phyloP scores from a whole-genome alignment of 2,888 invertebrate genomes.

The Tortrix viridana region DNA sequence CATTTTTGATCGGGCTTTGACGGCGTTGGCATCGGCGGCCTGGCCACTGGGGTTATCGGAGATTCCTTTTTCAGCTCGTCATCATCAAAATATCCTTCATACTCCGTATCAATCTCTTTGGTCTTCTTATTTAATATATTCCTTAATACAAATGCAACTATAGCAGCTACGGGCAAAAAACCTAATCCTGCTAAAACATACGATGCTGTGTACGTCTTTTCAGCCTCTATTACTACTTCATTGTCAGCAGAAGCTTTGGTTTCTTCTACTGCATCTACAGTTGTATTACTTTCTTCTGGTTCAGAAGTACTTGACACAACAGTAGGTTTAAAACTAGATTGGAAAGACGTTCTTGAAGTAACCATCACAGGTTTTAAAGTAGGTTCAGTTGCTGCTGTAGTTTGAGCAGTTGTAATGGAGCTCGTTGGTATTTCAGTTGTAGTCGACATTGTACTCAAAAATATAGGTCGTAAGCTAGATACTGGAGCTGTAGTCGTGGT shows the following conservation, averaged over 20 bases:
- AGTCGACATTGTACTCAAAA: slow-evolving; percentile 41
- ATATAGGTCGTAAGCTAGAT: slow-evolving; percentile 39
- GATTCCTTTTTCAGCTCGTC: slow-evolving; percentile 80
- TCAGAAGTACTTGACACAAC: slow-evolving; percentile 51
- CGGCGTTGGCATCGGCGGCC: slow-evolving; percentile 81
- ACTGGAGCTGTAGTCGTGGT: slow-evolving; percentile 57
- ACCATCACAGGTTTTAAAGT: slow-evolving; percentile 63
- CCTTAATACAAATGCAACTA: slow-evolving; percentile 82
- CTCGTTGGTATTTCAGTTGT: slow-evolving; percentile 45
- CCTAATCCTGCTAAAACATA: slow-evolving; percentile 86
- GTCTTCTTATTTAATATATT: slow-evolving; percentile 82
- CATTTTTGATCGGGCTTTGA: slow-evolving; percentile 85
- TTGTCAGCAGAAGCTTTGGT: slow-evolving; percentile 64
- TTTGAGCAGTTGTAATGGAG: slow-evolving; percentile 42
- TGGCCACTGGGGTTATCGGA: slow-evolving; percentile 81
- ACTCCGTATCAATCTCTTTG: slow-evolving; percentile 83
- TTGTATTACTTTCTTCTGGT: slow-evolving; percentile 48
- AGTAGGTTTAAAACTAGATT: slow-evolving; percentile 63
- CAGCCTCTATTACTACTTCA: slow-evolving; percentile 83
- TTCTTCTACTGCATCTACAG: slow-evolving; percentile 53
- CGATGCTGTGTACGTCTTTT: slow-evolving; percentile 85
- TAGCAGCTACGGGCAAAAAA: slow-evolving; percentile 84
- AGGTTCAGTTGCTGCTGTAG: slow-evolving; percentile 50
- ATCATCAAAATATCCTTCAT: slow-evolving; percentile 86
- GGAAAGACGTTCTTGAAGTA: slow-evolving; percentile 77